Base-by-base conservation (phyloP, 2,113 vertebrate genomes). In the Smithornis capensis region DNA sequence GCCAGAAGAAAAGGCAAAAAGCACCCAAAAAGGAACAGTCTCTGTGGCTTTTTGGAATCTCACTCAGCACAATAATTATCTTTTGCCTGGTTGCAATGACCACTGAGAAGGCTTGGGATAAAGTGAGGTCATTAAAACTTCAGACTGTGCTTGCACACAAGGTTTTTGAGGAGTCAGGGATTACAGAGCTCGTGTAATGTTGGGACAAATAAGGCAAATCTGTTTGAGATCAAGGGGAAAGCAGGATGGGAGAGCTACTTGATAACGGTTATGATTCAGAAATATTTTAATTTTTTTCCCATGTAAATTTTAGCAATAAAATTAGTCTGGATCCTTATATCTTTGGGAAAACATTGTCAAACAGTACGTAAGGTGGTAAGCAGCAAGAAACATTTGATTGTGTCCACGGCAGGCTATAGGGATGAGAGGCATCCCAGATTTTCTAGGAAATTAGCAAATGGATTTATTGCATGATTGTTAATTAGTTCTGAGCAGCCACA, bases 391-490 rank as follows among this genome's bases (percentile, higher is more conserved):
- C 24, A 64, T 42, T 80, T 88, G 70, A 87, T 49, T 88, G 17
- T 64, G 56, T 50, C 23, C 22, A 23, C 53, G 44, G 57, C 33
- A 91, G 62, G 63, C 71, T 80, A n/a, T 4, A 77, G 52, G 83
- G 77, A 87, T 59, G 87, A 91, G 53, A 96, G 21, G 16, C 40
- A 92, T 83, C 40, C 65, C 59, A 75, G 45, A 71, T 85, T 91
- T 96, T 93, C 89, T 83, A 92, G 50, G 65, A 79, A 96, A 95
- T 95, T 95, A 94, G 65, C 33, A 37, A 96, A 96, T 0, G 7
- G 73, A 95, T 89, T 92, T 95, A 90, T 91, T 96, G 93, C 86
- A 85, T 87, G 93, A 86, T 40, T 87, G 87, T 63, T 96, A 90
- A 97, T 96, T 93, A 94, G 79, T 92, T 94, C 82, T 92, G 86